Evolutionary conservation across 2,113 vertebrate species (phyloP).

Genomic region (Tiliqua scincoides): DNA sequence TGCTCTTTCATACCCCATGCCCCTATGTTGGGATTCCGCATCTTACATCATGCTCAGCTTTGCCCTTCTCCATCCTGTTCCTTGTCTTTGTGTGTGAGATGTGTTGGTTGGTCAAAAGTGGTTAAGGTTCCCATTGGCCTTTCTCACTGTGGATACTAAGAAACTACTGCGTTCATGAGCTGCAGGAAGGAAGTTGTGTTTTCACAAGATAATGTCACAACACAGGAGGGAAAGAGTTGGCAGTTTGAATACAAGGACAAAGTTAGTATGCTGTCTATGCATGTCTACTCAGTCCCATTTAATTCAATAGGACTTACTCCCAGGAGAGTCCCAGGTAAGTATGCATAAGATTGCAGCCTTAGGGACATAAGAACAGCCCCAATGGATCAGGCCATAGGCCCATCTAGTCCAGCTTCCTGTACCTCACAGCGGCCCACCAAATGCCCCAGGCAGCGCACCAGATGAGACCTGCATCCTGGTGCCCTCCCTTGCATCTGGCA

Average conservation of each 20-base stretch:
- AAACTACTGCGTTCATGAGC: not conserved
- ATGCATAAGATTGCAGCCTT: too few species aligned
- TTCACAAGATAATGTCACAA: conserved; percentile 16
- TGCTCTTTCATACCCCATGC: too few species aligned
- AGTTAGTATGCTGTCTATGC: not conserved
- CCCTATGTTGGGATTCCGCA: not conserved
- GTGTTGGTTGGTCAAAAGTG: not conserved
- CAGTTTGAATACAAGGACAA: not conserved
- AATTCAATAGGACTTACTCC: too few species aligned
- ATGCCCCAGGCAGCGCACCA: too few species aligned
- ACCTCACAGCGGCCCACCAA: too few species aligned
- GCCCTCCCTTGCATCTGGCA: too few species aligned
- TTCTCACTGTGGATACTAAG: not conserved
- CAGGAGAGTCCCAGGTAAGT: too few species aligned
- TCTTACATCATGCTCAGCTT: not conserved
- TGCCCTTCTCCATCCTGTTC: not conserved
- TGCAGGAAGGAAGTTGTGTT: not conserved
- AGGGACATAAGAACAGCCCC: too few species aligned
- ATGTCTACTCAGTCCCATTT: too few species aligned
- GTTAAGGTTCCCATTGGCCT: not conserved
- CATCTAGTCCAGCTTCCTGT: too few species aligned
- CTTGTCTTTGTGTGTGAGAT: not conserved
- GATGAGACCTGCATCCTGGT: too few species aligned
- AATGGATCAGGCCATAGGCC: too few species aligned
- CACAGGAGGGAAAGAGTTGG: not conserved